Evolutionary conservation across 2,113 vertebrate species (phyloP).

Genomic region (Casuarius casuarius): DNA sequence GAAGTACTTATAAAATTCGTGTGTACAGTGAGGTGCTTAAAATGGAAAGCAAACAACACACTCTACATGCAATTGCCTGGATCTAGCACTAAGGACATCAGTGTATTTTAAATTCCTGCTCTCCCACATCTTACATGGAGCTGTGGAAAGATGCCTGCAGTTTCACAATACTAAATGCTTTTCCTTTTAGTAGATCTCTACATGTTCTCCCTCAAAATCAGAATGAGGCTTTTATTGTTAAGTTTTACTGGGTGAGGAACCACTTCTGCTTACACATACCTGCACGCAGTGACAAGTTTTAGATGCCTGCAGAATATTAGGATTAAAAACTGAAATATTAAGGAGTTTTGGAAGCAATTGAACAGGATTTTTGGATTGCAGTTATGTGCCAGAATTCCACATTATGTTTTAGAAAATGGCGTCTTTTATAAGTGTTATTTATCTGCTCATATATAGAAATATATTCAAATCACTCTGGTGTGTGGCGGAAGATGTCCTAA

Average conservation of each 20-base stretch:
- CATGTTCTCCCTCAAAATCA: neutral
- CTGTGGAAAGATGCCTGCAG: neutral
- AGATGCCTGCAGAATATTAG: neutral
- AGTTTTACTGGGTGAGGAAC: neutral
- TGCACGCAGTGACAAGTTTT: neutral
- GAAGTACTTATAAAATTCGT: neutral
- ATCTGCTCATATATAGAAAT: neutral
- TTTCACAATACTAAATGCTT: neutral
- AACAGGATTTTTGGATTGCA: neutral
- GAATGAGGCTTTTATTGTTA: neutral
- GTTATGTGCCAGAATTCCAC: neutral
- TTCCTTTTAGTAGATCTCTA: neutral
- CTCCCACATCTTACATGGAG: neutral
- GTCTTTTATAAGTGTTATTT: neutral
- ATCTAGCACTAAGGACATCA: neutral
- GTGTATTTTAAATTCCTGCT: neutral
- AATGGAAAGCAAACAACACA: neutral
- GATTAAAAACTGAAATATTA: neutral
- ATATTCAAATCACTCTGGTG: neutral
- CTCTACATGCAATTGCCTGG: neutral
- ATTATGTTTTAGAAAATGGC: neutral
- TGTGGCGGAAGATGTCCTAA: no score
- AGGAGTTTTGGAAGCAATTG: neutral
- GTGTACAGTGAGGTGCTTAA: neutral
- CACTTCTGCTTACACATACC: neutral